Base-by-base conservation (phyloP, 2,113 vertebrate genomes). In the Psammodynastes pulverulentus region DNA sequence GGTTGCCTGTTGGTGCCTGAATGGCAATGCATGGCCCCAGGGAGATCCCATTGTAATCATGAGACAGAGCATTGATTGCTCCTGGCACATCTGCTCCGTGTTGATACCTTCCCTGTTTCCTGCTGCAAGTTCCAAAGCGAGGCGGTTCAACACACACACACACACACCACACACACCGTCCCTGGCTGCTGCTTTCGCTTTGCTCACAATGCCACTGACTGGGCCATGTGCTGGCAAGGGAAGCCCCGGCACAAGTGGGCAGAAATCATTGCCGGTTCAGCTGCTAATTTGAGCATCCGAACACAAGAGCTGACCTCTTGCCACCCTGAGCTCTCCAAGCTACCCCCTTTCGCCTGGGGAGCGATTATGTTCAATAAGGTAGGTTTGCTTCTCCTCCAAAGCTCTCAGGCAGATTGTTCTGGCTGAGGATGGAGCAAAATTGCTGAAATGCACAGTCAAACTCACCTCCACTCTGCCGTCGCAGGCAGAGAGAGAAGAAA, bases 1-100 rank as follows among this genome's bases (percentile, higher is more conserved):
- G 93, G 96, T 96, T 96, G 97, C 94, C 90, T 93, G 94, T 96
- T 97, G 97, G 94, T 93, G 48, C 91, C n/a, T 56, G 96, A 97
- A 97, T 97, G 97, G 97, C 97, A 96, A 96, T 95, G 96, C 39
- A 5, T 94, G 96, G 96, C 97, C 97, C 97, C 96, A 97, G 97
- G 98, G 98, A 97, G 96, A 97, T 97, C 96, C 95, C 95, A 96
- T 96, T 90, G 96, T 97, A 97, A 97, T 97, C 96, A 95, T 54
- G 95, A 96, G 95, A 96, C 97, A 95, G 97, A 97, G 96, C 96
- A 96, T 95, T 29, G 94, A 94, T 96, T 96, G 97, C 97, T 97
- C 97, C 97, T 97, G 95, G 97, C 97, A 95, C 97, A 98, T 98
- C 97, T 98, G 97, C 96, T 97, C 0, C 93, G 88, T 0, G 4